These are phyloP conservation scores for Paracanthobrama guichenoti DNA, from an alignment of 2,113 vertebrate genomes.

Conservation along the genomic window DNA sequence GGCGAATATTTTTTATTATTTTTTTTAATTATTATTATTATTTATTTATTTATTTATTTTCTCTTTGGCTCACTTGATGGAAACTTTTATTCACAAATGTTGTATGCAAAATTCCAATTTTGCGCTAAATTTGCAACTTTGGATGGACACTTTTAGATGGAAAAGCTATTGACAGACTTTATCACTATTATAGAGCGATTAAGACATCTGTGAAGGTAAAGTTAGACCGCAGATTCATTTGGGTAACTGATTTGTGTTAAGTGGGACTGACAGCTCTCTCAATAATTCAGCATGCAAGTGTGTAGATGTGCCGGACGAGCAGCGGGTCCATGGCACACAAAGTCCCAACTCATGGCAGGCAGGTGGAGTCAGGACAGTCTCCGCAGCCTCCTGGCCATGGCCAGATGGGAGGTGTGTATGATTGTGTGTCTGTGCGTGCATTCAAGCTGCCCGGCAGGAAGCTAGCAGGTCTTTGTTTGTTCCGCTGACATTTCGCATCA, in stretches of 20 bases:
- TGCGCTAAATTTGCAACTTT: too few species aligned
- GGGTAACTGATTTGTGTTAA: conserved; percentile 23
- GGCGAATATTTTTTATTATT: too few species aligned
- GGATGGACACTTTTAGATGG: too few species aligned
- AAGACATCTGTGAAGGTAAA: conserved; percentile 9
- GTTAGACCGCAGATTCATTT: neutral
- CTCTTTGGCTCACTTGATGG: too few species aligned
- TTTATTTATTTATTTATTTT: too few species aligned
- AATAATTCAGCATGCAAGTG: conserved; percentile 50
- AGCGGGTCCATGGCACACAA: conserved; percentile 6
- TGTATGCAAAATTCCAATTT: too few species aligned
- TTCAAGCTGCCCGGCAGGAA: conserved; percentile 39
- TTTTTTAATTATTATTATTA: too few species aligned
- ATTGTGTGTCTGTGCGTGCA: conserved; percentile 1
- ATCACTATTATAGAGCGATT: neutral
- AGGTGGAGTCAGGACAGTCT: conserved; percentile 29
- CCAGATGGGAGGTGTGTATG: conserved; percentile 46
- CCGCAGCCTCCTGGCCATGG: conserved; percentile 3
- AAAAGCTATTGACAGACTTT: neutral
- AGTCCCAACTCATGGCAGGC: neutral
- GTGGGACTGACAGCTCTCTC: conserved; percentile 51
- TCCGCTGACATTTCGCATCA: conserved; percentile 48
- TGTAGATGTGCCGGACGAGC: conserved; percentile 30
- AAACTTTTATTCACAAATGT: too few species aligned
- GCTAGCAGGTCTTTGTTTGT: conserved; percentile 38